A percentile compares a stretch with the other conserved stretches of the same genome.
Conservation (phyloP, 2,797 vertebrate species). For the Pygocentrus nattereri region DNA sequence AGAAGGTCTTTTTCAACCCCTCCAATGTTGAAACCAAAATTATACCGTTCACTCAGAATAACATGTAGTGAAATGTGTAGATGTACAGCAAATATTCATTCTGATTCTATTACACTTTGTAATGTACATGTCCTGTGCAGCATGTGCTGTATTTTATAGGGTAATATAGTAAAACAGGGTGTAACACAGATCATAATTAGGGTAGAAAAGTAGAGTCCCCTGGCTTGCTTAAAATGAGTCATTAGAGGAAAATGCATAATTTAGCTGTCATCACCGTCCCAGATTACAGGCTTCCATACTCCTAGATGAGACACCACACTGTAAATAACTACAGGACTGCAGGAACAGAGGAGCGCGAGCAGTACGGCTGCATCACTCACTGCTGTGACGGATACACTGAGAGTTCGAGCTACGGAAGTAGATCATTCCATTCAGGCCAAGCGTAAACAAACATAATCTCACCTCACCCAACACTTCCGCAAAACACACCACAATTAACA, state of each 20-base stretch:
- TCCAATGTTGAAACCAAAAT: too few relatives aligned
- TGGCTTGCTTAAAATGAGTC: conserved; percentile 80
- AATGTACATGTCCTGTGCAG: neutral
- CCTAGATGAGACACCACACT: conserved; percentile 56
- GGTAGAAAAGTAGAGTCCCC: conserved; percentile 69
- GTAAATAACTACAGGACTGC: conserved; percentile 32
- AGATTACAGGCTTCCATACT: conserved; percentile 71
- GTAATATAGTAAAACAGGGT: conserved; percentile 75
- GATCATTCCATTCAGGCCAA: conserved; percentile 3
- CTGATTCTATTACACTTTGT: too few relatives aligned
- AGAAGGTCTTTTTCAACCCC: too few relatives aligned
- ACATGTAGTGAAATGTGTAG: neutral
- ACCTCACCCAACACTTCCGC: neutral
- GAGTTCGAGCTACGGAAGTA: neutral
- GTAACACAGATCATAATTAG: conserved; percentile 76
- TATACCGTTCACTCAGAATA: neutral
- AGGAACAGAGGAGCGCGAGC: conserved; percentile 41
- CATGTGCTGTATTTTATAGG: conserved; percentile 63
- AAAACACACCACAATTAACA: neutral
- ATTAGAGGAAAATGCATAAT: conserved; percentile 77
- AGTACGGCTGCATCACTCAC: neutral
- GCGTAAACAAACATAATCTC: conserved; percentile 15
- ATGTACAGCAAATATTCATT: neutral
- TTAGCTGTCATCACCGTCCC: conserved; percentile 75
- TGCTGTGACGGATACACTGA: neutral